Base-by-base conservation (phyloP, 2,113 vertebrate species). In the Piprites chloris region DNA sequence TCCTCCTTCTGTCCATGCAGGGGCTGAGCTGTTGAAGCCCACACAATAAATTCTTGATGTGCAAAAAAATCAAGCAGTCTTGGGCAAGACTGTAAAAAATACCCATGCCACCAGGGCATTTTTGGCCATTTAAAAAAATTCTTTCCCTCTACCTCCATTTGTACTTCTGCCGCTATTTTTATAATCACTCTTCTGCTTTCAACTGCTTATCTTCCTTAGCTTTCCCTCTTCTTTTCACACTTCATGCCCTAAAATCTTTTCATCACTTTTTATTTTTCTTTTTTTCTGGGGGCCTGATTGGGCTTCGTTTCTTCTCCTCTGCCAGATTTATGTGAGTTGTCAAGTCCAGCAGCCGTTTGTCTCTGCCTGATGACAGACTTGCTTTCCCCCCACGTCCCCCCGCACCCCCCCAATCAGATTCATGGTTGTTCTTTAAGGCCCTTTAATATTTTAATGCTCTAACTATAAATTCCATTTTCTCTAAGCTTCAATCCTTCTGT, bases 361-460 rank as follows among this genome's bases (percentile, higher is more conserved):
- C 97, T 98, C 94, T 93, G 92, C 86, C 93, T 95, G 94, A 90
- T 94, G 98, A 98, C 96, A 98, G 97, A 91, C 90, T 71, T 90
- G 94, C 59, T 33, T 95, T 62, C 37, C 59, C 20, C 37, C 59
- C 37, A 39, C 26, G 27, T 39, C 26, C 49, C 18, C 32, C 37
- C 33, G 15, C 8, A 35, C 18, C 71, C 92, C 69, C n/a, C 72
- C 56, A 90, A 85, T 97, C 97, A 98, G 98, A 98, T 98, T 98
- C 98, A 98, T 97, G 95, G 98, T 97, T 66, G 77, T 97, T 98
- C 97, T 97, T 95, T 98, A 93, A 98, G 96, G 96, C 92, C 96
- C 96, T 98, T 98, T 98, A 98, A 97, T 97, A 98, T 98, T 98
- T 98, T 98, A 97, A 98, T 98, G 97, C 97, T 96, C 89, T 69